Evolutionary conservation across 2,797 vertebrate genomes (phyloP), one percentile per base, ranked within the genome.

Genomic region (Eulemur rubriventer): DNA sequence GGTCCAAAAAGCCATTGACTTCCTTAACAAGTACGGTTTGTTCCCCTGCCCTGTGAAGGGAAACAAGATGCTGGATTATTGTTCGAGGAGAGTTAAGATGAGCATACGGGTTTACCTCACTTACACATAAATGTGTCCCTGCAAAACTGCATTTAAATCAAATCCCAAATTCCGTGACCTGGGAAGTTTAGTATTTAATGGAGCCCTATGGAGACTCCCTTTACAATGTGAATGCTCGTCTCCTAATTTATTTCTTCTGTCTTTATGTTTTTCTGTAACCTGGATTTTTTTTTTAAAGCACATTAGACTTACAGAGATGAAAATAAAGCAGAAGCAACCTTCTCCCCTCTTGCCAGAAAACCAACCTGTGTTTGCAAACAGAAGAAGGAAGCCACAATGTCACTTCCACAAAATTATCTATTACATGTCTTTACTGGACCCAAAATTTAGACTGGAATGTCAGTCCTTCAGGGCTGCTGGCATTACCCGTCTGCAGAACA

Each of bases 191-290:
- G 35, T 91, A 57, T 94, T 95, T 87, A 88, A 55, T 76, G 48
- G 33, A 95, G 30, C 46, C 35, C 65, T 78, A 33, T 80, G 96
- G 73, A 76, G 65, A 97, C 82, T 96, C 92, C 96, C 96, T 97
- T 93, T 61, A 84, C 41, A 93, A 97, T 98, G 97, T 96, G 95
- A 98, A 97, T 76, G 72, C 55, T 76, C 46, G 4, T 88, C 33
- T 94, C 38, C 33, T 85, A 80, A 95, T 83, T 84, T 59, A 70
- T 95, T 95, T 92, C 46, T 85, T 92, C 73, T 84, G 18, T 81
- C 50, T 92, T 89, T 73, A 13, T 87, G 6, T 88, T 96, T 95
- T 76, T 48, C 76, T 90, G 52, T 84, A 72, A 57, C 14, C 11
- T 92, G 46, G 24, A 76, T 89, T 73, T 93, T 93, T 20, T 52